These are phyloP conservation scores for Tupaia tana DNA, from an alignment of 2,113 vertebrate genomes.

Conservation along the genomic window DNA sequence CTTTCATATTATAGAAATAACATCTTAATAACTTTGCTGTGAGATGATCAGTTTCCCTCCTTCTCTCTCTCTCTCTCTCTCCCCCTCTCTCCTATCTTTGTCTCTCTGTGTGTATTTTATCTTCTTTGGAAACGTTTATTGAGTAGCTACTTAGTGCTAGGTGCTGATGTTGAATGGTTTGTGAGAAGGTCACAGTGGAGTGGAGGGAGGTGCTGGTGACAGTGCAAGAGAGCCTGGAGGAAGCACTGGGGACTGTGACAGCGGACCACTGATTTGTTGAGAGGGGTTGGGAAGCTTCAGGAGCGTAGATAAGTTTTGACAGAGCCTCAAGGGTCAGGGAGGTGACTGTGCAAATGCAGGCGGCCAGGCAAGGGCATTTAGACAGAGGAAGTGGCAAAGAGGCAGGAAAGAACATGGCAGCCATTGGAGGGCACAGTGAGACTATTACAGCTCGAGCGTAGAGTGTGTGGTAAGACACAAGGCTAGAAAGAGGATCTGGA, in stretches of 20 bases:
- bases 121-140: not conserved
- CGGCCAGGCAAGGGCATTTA: not conserved
- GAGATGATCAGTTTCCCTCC: too few relatives aligned
- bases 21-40: not conserved
- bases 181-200: not conserved
- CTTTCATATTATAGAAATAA: not conserved
- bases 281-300: not conserved
- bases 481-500: not conserved
- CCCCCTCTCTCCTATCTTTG: not conserved
- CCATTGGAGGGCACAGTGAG: rapidly evolving
- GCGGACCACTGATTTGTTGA: not conserved
- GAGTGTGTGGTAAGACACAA: rapidly evolving
- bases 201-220: rapidly evolving
- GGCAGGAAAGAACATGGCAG: rapidly evolving
- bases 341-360: not conserved
- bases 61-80: too few relatives aligned
- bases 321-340: not conserved
- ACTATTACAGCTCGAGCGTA: rapidly evolving
- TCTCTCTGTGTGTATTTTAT: not conserved
- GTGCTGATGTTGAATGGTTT: not conserved
- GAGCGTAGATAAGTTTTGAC: not conserved
- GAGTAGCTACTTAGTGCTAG: not conserved
- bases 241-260: not conserved
- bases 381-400: not conserved
- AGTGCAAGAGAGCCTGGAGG: rapidly evolving